Base-by-base conservation (phyloP, 2,113 vertebrate species). In the Centropus bengalensis region DNA sequence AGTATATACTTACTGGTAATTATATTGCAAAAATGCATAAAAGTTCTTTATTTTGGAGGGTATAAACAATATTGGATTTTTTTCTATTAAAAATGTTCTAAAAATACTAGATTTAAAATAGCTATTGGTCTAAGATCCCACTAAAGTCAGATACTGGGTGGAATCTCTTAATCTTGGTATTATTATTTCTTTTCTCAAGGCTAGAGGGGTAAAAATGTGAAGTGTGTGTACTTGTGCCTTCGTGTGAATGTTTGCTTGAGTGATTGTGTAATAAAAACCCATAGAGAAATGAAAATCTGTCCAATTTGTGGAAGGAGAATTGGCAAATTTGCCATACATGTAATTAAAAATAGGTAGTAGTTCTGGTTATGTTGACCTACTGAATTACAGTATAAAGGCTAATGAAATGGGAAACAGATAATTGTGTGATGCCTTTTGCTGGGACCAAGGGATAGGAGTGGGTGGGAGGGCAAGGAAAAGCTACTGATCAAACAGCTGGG, bases 201-300 rank as follows among this genome's bases (percentile, higher is more conserved):
- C 78, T 70, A 77, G n/a, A 59, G 32, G 24, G 21, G 22, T 11
- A 77, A 66, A 81, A 28, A 14, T 1, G 1, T 17, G 59, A 59
- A 59, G 7, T 22, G 51, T 47, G 24, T 36, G 8, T 83, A 60
- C 26, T 0, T 0, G 0, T 79, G 27, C 45, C 8, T 79, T 92
- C 24, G 20, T 58, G 45, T 66, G 51, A 47, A 45, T 56, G 5
- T 60, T 87, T 86, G 51, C 30, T 90, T 80, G 78, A 77, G 66
- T 69, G 30, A 45, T 77, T 88, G 18, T 86, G 19, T 51, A 70
- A 91, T 66, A 73, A 88, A 94, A 93, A 28, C 10, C 14, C 49
- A 81, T 3, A 63, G 32, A 84, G 24, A 81, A 89, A 83, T 78
- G 8, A 88, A 84, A 86, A 75, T 71, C 24, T 81, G 5, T 55